phyloP scores from a whole-genome alignment of 2,797 vertebrate species.

The Tamandua tetradactyla region DNA sequence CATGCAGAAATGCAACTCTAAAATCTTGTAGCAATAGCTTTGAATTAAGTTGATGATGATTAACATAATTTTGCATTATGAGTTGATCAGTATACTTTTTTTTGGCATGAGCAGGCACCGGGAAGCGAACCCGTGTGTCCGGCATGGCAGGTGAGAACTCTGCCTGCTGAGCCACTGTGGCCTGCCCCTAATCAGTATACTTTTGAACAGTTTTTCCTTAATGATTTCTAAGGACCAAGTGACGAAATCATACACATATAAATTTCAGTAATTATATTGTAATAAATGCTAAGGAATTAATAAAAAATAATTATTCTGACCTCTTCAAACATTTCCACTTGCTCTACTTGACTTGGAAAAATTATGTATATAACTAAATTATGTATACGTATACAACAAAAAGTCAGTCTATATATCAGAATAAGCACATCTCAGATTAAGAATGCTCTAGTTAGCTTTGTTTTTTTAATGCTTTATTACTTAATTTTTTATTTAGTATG shows the following conservation, averaged over 20 bases:
- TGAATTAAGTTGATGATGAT: neutral
- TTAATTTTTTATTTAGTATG: no score
- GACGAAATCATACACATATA: slow-evolving; percentile 22
- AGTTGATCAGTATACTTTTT: no score
- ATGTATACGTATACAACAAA: neutral
- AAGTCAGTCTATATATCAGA: neutral
- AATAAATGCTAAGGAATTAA: slow-evolving; percentile 8
- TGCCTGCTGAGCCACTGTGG: no score
- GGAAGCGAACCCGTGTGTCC: no score
- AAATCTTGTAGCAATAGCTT: neutral
- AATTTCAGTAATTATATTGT: slow-evolving; percentile 46
- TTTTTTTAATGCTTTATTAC: slow-evolving; percentile 6
- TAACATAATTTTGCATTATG: neutral
- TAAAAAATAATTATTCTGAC: slow-evolving; percentile 30
- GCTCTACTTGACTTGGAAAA: neutral
- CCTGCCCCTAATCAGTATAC: no score
- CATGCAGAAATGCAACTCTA: neutral
- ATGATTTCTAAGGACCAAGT: slow-evolving; percentile 47
- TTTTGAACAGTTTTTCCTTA: slow-evolving; percentile 38
- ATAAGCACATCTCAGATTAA: neutral
- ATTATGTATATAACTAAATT: neutral
- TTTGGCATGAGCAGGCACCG: no score
- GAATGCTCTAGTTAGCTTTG: neutral
- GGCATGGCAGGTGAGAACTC: no score
- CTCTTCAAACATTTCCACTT: slow-evolving; percentile 31